phyloP scores from a whole-genome alignment of 2,888 invertebrate genomes.

The Sphaerophoria taeniata region DNA sequence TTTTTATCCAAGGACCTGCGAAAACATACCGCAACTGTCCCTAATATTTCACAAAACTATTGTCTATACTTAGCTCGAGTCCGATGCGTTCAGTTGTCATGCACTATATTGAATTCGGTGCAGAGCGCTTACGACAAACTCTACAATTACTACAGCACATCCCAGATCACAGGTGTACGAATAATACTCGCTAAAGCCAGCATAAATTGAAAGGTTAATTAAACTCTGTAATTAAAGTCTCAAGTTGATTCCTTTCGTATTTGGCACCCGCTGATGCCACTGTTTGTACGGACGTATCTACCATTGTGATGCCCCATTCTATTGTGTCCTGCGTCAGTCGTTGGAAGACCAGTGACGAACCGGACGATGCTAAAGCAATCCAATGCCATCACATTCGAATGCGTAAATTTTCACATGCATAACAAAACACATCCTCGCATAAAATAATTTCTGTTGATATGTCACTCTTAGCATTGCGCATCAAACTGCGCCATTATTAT shows the following conservation, averaged over 20 bases:
- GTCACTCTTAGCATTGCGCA: conserved; percentile 55
- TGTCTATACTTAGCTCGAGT: too few relatives aligned
- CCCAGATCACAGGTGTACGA: too few relatives aligned
- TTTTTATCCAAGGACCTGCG: too few relatives aligned
- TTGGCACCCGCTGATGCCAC: background rate
- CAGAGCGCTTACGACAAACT: too few relatives aligned
- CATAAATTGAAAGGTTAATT: conserved; percentile 61
- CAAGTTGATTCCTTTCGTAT: background rate
- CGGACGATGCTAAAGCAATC: background rate
- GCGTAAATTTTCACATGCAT: conserved; percentile 60
- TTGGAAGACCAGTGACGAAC: background rate
- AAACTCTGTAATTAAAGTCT: conserved; percentile 48
- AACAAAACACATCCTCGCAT: conserved; percentile 59
- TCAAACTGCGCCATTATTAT: conserved; percentile 48
- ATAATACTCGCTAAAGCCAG: background rate
- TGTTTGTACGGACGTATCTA: background rate
- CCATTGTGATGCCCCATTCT: background rate
- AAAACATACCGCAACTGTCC: too few relatives aligned
- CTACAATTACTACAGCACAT: too few relatives aligned
- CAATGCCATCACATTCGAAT: conserved; percentile 10
- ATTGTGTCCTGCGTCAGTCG: background rate
- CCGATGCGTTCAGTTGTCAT: too few relatives aligned
- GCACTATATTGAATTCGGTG: too few relatives aligned
- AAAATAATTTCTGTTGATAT: conserved; percentile 69
- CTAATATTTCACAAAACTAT: too few relatives aligned